These are phyloP conservation scores for Gobionotothen gibberifrons DNA, from an alignment of 2,797 vertebrate genomes.

Conservation along the genomic window DNA sequence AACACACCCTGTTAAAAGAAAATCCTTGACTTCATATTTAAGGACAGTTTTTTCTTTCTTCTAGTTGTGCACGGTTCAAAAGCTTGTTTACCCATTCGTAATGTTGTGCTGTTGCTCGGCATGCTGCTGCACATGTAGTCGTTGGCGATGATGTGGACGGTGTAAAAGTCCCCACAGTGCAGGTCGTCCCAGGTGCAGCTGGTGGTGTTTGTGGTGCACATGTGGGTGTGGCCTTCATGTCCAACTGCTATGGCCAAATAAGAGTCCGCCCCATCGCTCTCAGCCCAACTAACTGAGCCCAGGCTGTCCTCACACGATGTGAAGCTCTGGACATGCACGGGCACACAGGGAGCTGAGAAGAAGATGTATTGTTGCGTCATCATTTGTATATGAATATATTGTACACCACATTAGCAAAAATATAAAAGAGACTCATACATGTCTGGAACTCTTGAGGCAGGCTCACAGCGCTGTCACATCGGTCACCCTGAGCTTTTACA, in stretches of 20 bases:
- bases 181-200: slow-evolving; percentile 79
- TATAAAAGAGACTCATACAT: slow-evolving; percentile 54
- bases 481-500: slow-evolving; percentile 62
- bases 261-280: slow-evolving; percentile 75
- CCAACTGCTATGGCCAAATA: slow-evolving; percentile 80
- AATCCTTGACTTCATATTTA: fast-evolving
- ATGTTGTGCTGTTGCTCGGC: slow-evolving; percentile 75
- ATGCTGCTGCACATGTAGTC: slow-evolving; percentile 76
- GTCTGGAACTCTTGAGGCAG: slow-evolving; percentile 58
- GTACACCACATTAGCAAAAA: background rate
- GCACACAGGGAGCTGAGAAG: slow-evolving; percentile 82
- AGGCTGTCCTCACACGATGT: slow-evolving; percentile 75
- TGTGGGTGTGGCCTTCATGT: slow-evolving; percentile 59
- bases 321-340: slow-evolving; percentile 62
- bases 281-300: slow-evolving; percentile 78
- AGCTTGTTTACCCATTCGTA: slow-evolving; percentile 76
- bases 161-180: slow-evolving; percentile 82
- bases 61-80: background rate
- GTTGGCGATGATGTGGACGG: slow-evolving; percentile 69
- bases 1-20: background rate
- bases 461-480: slow-evolving; percentile 73
- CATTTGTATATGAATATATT: background rate
- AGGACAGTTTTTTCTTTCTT: background rate
- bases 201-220: slow-evolving; percentile 72
- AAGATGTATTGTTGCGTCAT: background rate